A percentile compares a stretch with the other conserved stretches of the same genome.
phyloP scores from a whole-genome alignment of 2,113 vertebrate genomes.

The Chlorodrepanis virens region DNA sequence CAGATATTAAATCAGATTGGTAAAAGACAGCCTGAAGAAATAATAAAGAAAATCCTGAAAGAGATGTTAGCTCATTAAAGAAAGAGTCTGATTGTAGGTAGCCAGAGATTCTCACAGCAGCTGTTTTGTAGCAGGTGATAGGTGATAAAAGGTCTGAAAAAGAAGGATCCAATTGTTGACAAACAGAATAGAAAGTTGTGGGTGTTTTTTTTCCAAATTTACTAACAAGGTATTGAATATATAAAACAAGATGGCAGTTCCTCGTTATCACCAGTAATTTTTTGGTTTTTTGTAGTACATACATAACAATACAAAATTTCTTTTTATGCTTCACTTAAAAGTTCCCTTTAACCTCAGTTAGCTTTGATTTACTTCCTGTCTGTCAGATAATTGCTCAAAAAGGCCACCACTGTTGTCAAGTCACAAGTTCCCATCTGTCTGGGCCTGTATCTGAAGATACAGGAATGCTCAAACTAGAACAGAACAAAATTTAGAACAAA shows the following conservation, averaged over 20 bases:
- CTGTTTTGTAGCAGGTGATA: background rate
- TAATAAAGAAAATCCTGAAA: background rate
- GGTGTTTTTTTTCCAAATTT: accelerated
- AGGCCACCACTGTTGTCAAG: background rate
- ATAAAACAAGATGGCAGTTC: background rate
- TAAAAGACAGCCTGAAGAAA: background rate
- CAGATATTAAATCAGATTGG: background rate
- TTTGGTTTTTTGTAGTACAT: background rate
- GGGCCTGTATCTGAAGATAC: background rate
- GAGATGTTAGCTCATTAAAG: background rate
- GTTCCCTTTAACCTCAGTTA: background rate
- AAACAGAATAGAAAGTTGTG: background rate
- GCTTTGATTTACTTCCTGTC: background rate
- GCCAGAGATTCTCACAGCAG: background rate
- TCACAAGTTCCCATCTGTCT: background rate
- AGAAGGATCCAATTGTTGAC: background rate
- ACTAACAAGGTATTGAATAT: background rate
- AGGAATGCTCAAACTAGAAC: background rate
- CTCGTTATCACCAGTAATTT: background rate
- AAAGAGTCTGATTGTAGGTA: background rate
- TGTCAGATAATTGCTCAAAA: background rate
- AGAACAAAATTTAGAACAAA: background rate
- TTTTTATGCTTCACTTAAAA: background rate
- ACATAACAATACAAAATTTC: background rate
- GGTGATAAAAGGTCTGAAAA: background rate